phyloP scores from a whole-genome alignment of 2,797 vertebrate genomes.

The Peromyscus nudipes region DNA sequence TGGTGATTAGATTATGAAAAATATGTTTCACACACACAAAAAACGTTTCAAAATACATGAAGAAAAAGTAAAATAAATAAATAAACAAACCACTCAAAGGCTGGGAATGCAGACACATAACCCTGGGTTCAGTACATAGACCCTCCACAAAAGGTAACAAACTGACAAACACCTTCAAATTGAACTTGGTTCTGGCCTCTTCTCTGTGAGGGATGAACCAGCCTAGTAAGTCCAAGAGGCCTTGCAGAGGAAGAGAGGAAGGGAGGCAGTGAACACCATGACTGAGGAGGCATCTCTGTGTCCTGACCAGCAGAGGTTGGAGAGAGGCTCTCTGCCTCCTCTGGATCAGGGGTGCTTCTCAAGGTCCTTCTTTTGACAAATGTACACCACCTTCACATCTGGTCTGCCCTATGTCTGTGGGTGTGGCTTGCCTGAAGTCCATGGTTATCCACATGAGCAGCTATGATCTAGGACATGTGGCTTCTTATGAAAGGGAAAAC shows the following conservation, averaged over 20 bases:
- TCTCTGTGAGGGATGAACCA: background rate
- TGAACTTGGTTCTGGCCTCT: background rate
- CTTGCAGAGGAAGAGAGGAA: background rate
- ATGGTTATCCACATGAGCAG: background rate
- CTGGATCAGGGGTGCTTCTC: background rate
- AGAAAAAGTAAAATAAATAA: background rate
- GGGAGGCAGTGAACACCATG: too few species aligned
- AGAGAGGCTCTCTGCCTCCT: background rate
- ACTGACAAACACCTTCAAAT: background rate
- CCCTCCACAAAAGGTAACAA: background rate
- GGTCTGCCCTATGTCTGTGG: background rate
- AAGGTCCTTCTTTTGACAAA: background rate
- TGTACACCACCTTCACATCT: background rate
- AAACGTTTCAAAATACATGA: background rate
- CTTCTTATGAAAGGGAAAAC: background rate
- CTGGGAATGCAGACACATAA: background rate
- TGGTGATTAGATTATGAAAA: background rate
- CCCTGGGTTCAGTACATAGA: too few species aligned
- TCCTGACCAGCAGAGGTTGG: too few species aligned
- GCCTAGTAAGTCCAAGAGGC: too few species aligned
- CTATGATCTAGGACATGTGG: background rate
- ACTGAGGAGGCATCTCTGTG: background rate
- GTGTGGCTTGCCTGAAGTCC: background rate
- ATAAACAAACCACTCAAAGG: background rate
- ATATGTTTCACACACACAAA: background rate